Conservation (phyloP, 2,113 vertebrate species). For the Macquaria australasica region DNA sequence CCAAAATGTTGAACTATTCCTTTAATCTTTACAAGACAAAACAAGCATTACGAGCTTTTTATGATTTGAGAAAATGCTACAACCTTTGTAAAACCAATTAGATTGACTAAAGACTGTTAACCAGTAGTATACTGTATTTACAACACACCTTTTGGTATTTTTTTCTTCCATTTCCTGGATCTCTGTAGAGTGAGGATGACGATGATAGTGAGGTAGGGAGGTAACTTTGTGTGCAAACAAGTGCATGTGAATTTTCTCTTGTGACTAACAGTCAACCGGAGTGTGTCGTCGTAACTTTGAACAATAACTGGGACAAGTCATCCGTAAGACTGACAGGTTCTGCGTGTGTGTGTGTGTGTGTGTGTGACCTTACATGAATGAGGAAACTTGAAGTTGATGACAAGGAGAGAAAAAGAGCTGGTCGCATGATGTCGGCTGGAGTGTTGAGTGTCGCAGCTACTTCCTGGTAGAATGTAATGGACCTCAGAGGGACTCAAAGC, state of each 20-base stretch:
- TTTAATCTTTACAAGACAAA: not conserved
- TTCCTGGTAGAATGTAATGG: slow-evolving; percentile 45
- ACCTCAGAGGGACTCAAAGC: not conserved
- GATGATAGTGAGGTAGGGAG: slow-evolving; percentile 87
- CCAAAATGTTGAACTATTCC: not conserved
- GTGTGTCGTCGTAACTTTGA: slow-evolving; percentile 4
- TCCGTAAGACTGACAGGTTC: slow-evolving; percentile 32
- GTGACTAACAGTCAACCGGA: slow-evolving; percentile 42
- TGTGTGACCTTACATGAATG: slow-evolving; percentile 34
- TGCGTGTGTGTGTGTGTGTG: slow-evolving; percentile 17
- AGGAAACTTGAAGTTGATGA: slow-evolving; percentile 35
- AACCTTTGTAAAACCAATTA: not conserved
- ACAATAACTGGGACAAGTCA: slow-evolving; percentile 32
- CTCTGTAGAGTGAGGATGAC: slow-evolving; percentile 92
- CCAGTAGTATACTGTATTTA: not conserved
- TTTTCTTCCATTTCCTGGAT: slow-evolving; percentile 51
- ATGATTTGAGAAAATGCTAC: not conserved
- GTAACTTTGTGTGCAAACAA: slow-evolving; percentile 39
- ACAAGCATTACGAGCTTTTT: not conserved
- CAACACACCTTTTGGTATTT: slow-evolving; percentile 15
- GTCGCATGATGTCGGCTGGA: slow-evolving; percentile 11
- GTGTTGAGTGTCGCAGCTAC: slow-evolving; percentile 26
- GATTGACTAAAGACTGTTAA: not conserved
- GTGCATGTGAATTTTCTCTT: slow-evolving; percentile 43
- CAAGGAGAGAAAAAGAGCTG: not conserved